Percentiles rank a stretch among this genome's conserved stretches.
phyloP scores from a whole-genome alignment of 1,140 invertebrate species.

The Brachionus koreanus region DNA sequence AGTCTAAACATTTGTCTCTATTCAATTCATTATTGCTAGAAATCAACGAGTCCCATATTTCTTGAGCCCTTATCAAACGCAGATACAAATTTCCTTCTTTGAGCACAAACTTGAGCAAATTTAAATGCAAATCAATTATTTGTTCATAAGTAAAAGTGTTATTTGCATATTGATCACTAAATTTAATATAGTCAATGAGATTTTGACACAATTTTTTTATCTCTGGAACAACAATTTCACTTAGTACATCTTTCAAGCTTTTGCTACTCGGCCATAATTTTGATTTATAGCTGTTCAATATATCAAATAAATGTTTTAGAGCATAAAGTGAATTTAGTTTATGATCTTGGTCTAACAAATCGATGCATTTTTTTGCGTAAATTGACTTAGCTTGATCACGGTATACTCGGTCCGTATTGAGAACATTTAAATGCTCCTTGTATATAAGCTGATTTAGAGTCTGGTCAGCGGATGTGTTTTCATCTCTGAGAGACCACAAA shows the following conservation, averaged over 20 bases:
- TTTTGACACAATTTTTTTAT: constrained; percentile 11
- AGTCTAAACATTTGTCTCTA: constrained; percentile 58
- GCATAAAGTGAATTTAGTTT: neutral
- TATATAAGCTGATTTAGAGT: constrained; percentile 60
- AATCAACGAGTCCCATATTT: constrained; percentile 61
- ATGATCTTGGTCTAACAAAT: constrained; percentile 55
- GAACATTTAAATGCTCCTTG: constrained; percentile 61
- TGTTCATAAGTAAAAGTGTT: constrained; percentile 58
- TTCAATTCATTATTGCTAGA: constrained; percentile 48
- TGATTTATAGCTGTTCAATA: neutral
- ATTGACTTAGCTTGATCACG: constrained; percentile 53
- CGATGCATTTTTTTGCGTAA: constrained; percentile 61
- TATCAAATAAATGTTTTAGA: neutral
- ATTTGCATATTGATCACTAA: neutral
- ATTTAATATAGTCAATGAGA: neutral
- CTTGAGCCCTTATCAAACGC: constrained; percentile 59
- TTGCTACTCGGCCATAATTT: neutral
- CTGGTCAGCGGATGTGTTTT: constrained; percentile 49
- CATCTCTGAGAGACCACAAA: constrained; percentile 61
- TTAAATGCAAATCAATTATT: constrained; percentile 59
- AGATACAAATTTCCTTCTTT: constrained; percentile 62
- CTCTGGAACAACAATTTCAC: neutral
- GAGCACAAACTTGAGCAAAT: constrained; percentile 61
- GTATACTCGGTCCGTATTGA: constrained; percentile 61
- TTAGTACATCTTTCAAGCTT: constrained; percentile 9